A percentile compares a stretch with the other conserved stretches of the same genome.
phyloP scores from a whole-genome alignment of 2,797 vertebrate species.

The Mormyrus proboscirostris region DNA sequence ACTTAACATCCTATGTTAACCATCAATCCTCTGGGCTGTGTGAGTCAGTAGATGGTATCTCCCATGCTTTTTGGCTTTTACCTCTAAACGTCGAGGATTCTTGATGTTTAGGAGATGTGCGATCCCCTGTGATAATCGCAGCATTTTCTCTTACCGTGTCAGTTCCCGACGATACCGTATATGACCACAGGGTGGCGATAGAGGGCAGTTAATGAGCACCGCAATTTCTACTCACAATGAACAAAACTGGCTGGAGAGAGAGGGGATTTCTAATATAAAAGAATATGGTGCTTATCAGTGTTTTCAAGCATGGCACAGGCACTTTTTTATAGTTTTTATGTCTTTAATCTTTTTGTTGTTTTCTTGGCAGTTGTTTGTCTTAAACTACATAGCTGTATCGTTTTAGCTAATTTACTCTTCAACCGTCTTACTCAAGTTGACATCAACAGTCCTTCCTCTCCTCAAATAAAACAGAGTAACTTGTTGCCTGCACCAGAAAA shows the following conservation, averaged over 20 bases:
- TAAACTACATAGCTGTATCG: background rate
- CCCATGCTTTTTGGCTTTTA: background rate
- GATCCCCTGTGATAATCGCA: background rate
- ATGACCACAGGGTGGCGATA: conserved; percentile 1
- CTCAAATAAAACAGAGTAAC: background rate
- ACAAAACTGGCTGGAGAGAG: background rate
- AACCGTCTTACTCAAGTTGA: background rate
- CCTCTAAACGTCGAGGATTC: background rate
- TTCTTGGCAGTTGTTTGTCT: background rate
- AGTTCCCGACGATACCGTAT: background rate
- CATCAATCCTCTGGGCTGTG: background rate
- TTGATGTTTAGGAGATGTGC: background rate
- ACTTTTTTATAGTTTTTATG: background rate
- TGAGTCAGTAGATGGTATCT: background rate
- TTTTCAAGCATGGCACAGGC: background rate
- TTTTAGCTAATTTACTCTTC: background rate
- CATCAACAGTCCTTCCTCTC: background rate
- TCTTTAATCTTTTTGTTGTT: background rate
- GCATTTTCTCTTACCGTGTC: background rate
- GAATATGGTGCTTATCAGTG: background rate
- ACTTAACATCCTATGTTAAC: background rate
- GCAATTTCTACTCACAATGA: background rate
- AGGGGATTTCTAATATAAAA: background rate
- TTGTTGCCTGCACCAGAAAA: background rate
- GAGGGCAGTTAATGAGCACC: background rate